Percentiles rank a stretch among this genome's conserved stretches.
Evolutionary conservation across 2,113 vertebrate species (phyloP).

Genomic region (Erythrolamprus reginae): DNA sequence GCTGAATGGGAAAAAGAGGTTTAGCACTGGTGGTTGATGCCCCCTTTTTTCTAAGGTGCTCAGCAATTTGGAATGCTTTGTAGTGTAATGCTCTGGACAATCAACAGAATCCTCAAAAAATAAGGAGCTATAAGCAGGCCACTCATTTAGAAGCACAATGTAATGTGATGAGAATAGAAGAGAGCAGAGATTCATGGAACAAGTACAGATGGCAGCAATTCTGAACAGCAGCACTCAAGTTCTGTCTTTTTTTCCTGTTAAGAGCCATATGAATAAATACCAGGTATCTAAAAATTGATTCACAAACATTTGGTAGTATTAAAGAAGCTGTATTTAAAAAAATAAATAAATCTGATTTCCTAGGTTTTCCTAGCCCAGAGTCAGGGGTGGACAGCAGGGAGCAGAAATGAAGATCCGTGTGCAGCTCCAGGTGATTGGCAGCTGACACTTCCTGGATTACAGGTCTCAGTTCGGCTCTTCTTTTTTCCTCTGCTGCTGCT

Average conservation of each 20-base stretch:
- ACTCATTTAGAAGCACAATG: not conserved
- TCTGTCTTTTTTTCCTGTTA: not conserved
- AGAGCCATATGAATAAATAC: not conserved
- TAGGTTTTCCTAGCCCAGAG: not conserved
- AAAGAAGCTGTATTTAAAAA: not conserved
- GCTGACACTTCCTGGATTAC: too few relatives aligned
- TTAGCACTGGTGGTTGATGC: not conserved
- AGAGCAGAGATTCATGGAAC: not conserved
- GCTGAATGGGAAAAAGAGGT: fast-evolving
- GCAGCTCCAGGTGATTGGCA: too few relatives aligned
- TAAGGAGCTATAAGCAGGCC: not conserved
- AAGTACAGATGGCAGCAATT: not conserved
- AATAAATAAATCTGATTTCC: not conserved
- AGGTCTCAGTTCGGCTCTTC: too few relatives aligned
- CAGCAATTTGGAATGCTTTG: not conserved
- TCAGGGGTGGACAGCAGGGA: too few relatives aligned
- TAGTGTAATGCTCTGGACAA: not conserved
- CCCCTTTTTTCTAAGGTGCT: not conserved
- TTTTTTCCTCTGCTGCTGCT: too few relatives aligned
- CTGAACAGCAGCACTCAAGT: not conserved
- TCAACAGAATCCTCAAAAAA: not conserved
- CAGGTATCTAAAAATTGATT: not conserved
- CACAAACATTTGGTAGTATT: not conserved
- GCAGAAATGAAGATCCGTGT: too few relatives aligned
- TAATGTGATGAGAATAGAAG: not conserved